Conservation (phyloP, 2,113 vertebrate genomes). For the Gallinago undulata region DNA sequence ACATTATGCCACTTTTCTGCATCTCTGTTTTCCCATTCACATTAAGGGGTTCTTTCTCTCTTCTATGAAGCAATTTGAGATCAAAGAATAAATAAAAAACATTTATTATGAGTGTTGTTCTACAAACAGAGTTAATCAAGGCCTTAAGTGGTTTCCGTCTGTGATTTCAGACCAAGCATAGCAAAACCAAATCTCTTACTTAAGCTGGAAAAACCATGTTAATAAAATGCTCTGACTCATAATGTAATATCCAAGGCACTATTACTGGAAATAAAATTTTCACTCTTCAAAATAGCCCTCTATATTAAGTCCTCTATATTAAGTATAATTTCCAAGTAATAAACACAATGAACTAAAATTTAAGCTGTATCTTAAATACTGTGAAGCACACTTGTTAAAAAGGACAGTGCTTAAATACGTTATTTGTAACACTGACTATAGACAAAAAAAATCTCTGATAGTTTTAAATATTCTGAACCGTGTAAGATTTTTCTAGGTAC, state of each 20-base stretch:
- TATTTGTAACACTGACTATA: not conserved
- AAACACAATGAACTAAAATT: not conserved
- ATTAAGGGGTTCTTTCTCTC: not conserved
- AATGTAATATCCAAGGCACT: conserved; percentile 5
- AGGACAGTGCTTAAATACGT: not conserved
- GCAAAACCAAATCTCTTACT: not conserved
- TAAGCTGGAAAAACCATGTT: not conserved
- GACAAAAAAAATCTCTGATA: not conserved
- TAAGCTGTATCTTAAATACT: not conserved
- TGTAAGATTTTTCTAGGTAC: not conserved
- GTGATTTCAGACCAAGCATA: not conserved
- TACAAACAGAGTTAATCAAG: not conserved
- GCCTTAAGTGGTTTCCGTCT: not conserved
- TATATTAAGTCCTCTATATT: not conserved
- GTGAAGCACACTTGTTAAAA: not conserved
- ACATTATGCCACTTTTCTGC: not conserved
- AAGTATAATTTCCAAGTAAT: not conserved
- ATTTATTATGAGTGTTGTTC: not conserved
- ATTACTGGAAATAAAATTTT: not conserved
- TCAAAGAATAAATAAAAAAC: not conserved
- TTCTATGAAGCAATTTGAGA: not conserved
- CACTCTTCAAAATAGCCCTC: not conserved
- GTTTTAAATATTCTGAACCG: not conserved
- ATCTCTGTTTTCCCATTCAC: not conserved
- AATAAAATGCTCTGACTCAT: not conserved